Evolutionary conservation across 2,888 invertebrate genomes (phyloP).

Genomic region (Nomada ferruginata): DNA sequence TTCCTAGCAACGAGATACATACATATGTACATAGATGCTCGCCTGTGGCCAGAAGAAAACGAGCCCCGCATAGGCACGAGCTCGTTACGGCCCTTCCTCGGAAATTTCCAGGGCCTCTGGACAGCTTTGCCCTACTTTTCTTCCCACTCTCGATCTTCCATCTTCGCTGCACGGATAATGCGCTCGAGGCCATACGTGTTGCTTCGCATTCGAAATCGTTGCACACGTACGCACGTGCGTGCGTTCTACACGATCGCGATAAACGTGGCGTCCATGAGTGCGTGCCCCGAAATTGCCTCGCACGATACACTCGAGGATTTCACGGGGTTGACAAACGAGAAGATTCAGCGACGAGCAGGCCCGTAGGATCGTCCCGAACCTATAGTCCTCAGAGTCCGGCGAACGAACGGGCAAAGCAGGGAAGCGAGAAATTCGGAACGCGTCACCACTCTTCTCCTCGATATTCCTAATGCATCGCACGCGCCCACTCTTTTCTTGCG

Average conservation of each 20-base stretch:
- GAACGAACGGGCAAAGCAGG: slow-evolving; percentile 20
- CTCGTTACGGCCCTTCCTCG: slow-evolving; percentile 25
- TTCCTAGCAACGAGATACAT: slow-evolving; percentile 64
- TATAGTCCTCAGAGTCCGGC: background rate
- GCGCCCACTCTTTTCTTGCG: slow-evolving; percentile 15
- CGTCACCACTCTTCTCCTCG: slow-evolving; percentile 23
- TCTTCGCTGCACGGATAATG: no score
- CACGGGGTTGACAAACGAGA: no score
- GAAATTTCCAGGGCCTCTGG: background rate
- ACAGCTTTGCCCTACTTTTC: background rate
- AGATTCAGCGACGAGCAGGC: no score
- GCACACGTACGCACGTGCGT: no score
- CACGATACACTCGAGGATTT: no score
- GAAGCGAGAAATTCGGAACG: no score
- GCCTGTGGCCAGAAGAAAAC: slow-evolving; percentile 64
- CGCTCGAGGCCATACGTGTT: no score
- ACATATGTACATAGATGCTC: no score
- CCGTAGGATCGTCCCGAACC: no score
- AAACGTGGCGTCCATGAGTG: slow-evolving; percentile 19
- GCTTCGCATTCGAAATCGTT: no score
- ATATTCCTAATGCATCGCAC: background rate
- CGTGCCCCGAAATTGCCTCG: no score
- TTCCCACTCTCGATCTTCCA: background rate
- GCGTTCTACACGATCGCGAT: slow-evolving; percentile 15
- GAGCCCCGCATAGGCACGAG: slow-evolving; percentile 74